Evolutionary conservation across 2,797 vertebrate species (phyloP), one percentile per base, ranked within the genome.

Genomic region (Poecilia wingei): DNA sequence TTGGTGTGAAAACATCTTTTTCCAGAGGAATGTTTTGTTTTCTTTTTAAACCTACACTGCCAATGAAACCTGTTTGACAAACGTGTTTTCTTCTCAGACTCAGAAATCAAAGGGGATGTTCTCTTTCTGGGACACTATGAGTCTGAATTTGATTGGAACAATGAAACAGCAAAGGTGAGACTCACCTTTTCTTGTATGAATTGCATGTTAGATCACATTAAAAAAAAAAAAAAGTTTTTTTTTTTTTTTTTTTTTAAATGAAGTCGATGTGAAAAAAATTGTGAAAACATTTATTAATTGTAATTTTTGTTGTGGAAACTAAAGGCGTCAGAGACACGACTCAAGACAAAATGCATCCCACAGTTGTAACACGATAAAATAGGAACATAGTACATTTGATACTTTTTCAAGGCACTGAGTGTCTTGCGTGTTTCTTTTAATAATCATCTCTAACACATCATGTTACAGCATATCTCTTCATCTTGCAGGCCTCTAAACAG

Each of bases 131-230:
- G 98, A 73, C 96, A 97, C 92, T 99, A 96, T 82, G 97, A 96
- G 78, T 97, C 98, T 0, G 97, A 98, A 61, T 98, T 98, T 79
- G 95, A 98, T 90, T 99, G 98, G 98, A 96, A 94, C 45, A 97
- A 98, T 33, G 97, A 98, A 92, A 96, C 96, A 0, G 97, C 97
- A 76, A 98, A 99, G 97, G 98, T 99, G 87, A 84, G 77, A 39
- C 74, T 69, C 0, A 22, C 33, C 72, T 0, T 74, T 33, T 72
- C 66, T 3, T 51, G 18, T 6, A 31, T 72, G 3, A 39, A 61
- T 61, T 55, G 28, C 2, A 55, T 69, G 33, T 59, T 68, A 2
- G 77, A 28, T 72, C 28, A 74, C 46, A 47, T 53, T 8, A n/a
- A n/a, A n/a, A n/a, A n/a, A 31, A 31, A 31, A 31, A 31, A 31